These are phyloP conservation scores for Atherix ibis DNA, from an alignment of 2,888 invertebrate species.

Conservation along the genomic window DNA sequence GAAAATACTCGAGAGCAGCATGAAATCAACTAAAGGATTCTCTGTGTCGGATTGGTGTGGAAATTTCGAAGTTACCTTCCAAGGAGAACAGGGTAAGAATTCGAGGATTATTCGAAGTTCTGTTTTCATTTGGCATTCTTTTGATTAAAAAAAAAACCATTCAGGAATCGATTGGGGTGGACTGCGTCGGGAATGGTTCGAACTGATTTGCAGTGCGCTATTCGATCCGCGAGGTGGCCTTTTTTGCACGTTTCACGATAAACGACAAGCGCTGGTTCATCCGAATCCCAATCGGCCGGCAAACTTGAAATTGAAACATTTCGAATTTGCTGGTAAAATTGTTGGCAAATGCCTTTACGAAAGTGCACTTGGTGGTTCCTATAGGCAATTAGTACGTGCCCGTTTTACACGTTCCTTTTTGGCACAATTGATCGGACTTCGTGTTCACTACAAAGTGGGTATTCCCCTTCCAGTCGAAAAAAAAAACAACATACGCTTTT, in stretches of 20 bases:
- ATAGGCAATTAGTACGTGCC: slow-evolving; percentile 78
- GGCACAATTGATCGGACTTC: slow-evolving; percentile 82
- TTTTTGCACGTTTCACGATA: slow-evolving; percentile 73
- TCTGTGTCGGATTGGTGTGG: slow-evolving; percentile 84
- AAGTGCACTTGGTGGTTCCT: slow-evolving; percentile 76
- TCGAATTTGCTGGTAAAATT: slow-evolving; percentile 83
- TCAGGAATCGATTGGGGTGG: slow-evolving; percentile 89
- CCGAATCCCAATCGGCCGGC: slow-evolving; percentile 68
- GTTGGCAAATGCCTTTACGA: slow-evolving; percentile 92
- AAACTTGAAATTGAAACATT: slow-evolving; percentile 70
- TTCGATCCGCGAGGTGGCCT: slow-evolving; percentile 73
- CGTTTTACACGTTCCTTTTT: slow-evolving; percentile 82
- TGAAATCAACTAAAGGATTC: slow-evolving; percentile 76
- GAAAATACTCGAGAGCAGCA: slow-evolving; percentile 63
- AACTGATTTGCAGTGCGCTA: slow-evolving; percentile 68
- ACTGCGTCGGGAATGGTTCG: slow-evolving; percentile 87
- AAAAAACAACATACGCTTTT: too few species aligned
- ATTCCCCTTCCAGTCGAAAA: not conserved
- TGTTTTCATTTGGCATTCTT: not conserved
- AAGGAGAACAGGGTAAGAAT: slow-evolving; percentile 79
- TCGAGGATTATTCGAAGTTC: slow-evolving; percentile 5
- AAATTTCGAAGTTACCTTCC: slow-evolving; percentile 83
- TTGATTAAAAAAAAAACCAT: too few species aligned
- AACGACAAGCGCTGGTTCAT: slow-evolving; percentile 76
- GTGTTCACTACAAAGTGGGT: slow-evolving; percentile 78